A percentile compares a stretch with the other conserved stretches of the same genome.
Evolutionary conservation across 2,797 vertebrate species (phyloP).

Genomic region (Ibycter americanus): DNA sequence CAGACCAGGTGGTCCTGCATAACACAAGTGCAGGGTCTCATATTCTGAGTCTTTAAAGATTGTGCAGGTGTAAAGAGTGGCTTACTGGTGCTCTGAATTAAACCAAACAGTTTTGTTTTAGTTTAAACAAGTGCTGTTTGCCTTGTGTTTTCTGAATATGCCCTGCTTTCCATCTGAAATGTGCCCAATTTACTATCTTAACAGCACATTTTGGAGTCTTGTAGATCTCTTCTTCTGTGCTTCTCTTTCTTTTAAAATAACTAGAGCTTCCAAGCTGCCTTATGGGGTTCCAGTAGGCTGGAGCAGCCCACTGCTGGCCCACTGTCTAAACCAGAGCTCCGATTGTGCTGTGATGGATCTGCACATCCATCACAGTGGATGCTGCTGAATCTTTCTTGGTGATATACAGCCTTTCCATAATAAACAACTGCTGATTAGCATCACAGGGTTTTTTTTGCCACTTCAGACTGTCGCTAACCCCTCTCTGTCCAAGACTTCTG

Average conservation of each 20-base stretch:
- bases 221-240: not conserved
- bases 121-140: not conserved
- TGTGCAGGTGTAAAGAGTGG: not conserved
- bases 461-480: fast-evolving
- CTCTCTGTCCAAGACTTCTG: not conserved
- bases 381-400: not conserved
- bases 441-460: not conserved
- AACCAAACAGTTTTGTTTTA: not conserved
- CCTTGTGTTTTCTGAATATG: not conserved
- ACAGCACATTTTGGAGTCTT: not conserved
- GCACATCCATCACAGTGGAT: not conserved
- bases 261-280: not conserved
- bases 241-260: not conserved
- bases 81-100: not conserved
- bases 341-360: no score
- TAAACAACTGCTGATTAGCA: not conserved
- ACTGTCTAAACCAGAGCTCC: not conserved
- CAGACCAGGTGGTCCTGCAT: not conserved
- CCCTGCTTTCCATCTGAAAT: not conserved
- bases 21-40: not conserved
- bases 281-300: not conserved
- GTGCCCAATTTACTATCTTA: not conserved
- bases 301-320: not conserved
- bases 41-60: not conserved
- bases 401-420: not conserved